A percentile compares a stretch with the other conserved stretches of the same genome.
Evolutionary conservation across 2,113 vertebrate genomes (phyloP).

Genomic region (Prinia subflava): DNA sequence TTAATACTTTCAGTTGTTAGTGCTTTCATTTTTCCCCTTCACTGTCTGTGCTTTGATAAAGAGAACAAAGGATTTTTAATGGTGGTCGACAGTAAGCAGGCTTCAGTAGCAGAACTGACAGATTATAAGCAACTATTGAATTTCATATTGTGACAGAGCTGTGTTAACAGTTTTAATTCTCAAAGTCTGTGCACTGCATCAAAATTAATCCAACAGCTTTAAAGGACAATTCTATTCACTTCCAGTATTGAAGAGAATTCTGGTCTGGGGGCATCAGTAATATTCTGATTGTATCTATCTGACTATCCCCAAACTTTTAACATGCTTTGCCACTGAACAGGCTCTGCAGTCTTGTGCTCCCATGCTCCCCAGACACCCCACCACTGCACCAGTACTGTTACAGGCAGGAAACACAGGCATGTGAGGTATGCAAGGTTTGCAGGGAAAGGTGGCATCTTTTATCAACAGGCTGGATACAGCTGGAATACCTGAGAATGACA

Average conservation of each 20-base stretch:
- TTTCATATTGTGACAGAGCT: slow-evolving; percentile 19
- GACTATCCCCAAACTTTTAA: background rate
- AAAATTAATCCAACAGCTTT: background rate
- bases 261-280: background rate
- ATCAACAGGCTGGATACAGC: background rate
- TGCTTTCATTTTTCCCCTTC: background rate
- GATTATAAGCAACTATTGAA: background rate
- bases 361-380: background rate
- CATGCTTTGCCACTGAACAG: background rate
- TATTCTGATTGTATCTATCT: background rate
- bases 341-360: background rate
- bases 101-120: background rate
- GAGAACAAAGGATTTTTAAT: slow-evolving; percentile 25
- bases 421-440: background rate
- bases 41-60: background rate
- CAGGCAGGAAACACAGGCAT: background rate
- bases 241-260: background rate
- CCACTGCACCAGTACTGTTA: background rate
- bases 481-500: background rate
- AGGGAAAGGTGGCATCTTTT: background rate
- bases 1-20: background rate
- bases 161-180: slow-evolving; percentile 4
- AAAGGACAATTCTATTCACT: background rate
- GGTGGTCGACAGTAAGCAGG: background rate
- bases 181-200: background rate